A percentile compares a stretch with the other conserved stretches of the same genome.
Evolutionary conservation across 2,888 invertebrate species (phyloP).

Genomic region (Athrips mouffetella): DNA sequence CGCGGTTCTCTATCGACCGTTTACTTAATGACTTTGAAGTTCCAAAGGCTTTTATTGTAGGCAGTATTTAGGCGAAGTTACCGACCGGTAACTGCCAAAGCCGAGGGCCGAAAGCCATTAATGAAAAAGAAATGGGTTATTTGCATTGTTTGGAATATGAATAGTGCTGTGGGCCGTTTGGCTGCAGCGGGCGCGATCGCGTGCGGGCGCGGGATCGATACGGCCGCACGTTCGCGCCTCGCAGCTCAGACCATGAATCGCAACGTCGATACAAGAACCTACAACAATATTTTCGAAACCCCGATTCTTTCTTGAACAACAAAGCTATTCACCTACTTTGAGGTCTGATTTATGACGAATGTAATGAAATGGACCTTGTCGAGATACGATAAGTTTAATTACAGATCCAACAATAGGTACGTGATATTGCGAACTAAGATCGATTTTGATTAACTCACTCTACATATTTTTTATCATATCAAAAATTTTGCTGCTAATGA

Average conservation of each 20-base stretch:
- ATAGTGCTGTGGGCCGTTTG: conserved; percentile 29
- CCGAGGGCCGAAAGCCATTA: conserved; percentile 1
- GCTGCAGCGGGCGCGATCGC: conserved; percentile 66
- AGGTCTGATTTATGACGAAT: too few species aligned
- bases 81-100: conserved; percentile 5
- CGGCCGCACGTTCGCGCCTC: conserved; percentile 64
- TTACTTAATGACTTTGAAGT: neutral
- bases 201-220: conserved; percentile 70
- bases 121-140: conserved; percentile 21
- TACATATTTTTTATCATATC: neutral
- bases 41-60: neutral
- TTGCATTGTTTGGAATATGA: conserved; percentile 12
- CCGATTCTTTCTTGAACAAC: neutral
- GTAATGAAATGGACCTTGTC: too few species aligned
- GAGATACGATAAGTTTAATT: too few species aligned
- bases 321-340: neutral
- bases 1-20: neutral
- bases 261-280: conserved; percentile 19
- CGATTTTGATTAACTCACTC: neutral
- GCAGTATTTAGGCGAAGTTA: conserved; percentile 2
- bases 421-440: too few species aligned
- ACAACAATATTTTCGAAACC: neutral
- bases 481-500: neutral
- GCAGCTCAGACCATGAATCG: conserved; percentile 43
- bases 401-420: too few species aligned